Conservation (phyloP, 2,888 invertebrate genomes). For the Eristalinus aeneus region DNA sequence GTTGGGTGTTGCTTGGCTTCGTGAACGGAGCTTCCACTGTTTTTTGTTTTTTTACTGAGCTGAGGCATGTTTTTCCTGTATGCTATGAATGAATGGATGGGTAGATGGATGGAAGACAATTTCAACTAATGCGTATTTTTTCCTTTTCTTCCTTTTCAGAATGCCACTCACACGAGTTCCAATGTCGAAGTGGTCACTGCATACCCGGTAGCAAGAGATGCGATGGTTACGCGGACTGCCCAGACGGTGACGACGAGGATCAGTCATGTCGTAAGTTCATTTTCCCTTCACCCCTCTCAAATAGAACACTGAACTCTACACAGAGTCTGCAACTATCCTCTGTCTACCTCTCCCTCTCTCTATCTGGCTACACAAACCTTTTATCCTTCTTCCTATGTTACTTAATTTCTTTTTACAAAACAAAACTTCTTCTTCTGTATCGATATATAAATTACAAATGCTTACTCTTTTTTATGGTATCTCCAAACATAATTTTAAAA, state of each 20-base stretch:
- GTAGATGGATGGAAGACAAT: not conserved
- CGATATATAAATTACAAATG: not conserved
- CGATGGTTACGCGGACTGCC: slow-evolving; percentile 82
- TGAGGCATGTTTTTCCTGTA: slow-evolving; percentile 9
- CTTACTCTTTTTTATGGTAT: slow-evolving; percentile 52
- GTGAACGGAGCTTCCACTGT: too few relatives aligned
- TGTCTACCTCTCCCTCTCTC: not conserved
- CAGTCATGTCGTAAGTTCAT: slow-evolving; percentile 79
- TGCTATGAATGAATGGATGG: slow-evolving; percentile 8
- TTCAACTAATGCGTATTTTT: not conserved
- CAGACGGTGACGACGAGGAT: slow-evolving; percentile 84
- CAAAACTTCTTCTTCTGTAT: not conserved
- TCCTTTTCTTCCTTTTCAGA: slow-evolving; percentile 77
- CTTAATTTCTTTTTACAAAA: slow-evolving; percentile 46
- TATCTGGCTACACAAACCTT: not conserved
- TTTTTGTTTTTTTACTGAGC: too few relatives aligned
- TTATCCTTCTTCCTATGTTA: not conserved
- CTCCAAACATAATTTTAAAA: not conserved
- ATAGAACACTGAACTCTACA: not conserved
- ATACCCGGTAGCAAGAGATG: slow-evolving; percentile 82
- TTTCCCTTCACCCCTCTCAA: not conserved
- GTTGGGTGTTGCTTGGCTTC: slow-evolving; percentile 26
- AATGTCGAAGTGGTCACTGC: slow-evolving; percentile 84
- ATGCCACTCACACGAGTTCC: slow-evolving; percentile 83
- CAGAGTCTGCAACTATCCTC: not conserved